A percentile compares a stretch with the other conserved stretches of the same genome.
Evolutionary conservation across 1,140 invertebrate species (phyloP).

Genomic region (Acromyrmex heyeri): DNA sequence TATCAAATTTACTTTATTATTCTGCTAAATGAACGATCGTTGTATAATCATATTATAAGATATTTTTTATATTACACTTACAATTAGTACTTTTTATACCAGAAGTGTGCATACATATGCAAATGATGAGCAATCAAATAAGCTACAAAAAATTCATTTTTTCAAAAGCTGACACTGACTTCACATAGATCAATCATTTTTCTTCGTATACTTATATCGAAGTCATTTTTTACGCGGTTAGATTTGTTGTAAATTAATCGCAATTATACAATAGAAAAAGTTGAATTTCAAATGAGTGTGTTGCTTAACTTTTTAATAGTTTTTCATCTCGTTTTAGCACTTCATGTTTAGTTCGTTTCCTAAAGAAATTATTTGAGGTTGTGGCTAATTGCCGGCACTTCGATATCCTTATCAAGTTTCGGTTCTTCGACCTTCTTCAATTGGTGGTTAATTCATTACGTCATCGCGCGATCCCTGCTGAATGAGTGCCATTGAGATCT

Average conservation of each 20-base stretch:
- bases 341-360: not conserved
- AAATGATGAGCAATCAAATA: no score
- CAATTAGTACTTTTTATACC: no score
- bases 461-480: slow-evolving; percentile 36
- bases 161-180: no score
- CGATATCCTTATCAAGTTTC: slow-evolving; percentile 14
- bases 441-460: slow-evolving; percentile 34
- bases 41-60: no score
- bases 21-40: no score
- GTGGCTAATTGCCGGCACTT: slow-evolving; percentile 21
- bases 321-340: not conserved
- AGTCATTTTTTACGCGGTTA: no score
- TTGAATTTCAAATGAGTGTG: not conserved
- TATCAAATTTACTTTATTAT: no score
- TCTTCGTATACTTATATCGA: no score
- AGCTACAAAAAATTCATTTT: no score
- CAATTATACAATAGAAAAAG: not conserved
- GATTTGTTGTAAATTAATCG: not conserved
- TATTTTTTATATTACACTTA: no score
- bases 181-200: no score
- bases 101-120: no score
- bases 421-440: slow-evolving; percentile 43
- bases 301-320: not conserved
- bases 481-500: slow-evolving; percentile 41
- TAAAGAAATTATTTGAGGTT: slow-evolving; percentile 9